Evolutionary conservation across 2,797 vertebrate species (phyloP).

Genomic region (Propithecus deckenii): DNA sequence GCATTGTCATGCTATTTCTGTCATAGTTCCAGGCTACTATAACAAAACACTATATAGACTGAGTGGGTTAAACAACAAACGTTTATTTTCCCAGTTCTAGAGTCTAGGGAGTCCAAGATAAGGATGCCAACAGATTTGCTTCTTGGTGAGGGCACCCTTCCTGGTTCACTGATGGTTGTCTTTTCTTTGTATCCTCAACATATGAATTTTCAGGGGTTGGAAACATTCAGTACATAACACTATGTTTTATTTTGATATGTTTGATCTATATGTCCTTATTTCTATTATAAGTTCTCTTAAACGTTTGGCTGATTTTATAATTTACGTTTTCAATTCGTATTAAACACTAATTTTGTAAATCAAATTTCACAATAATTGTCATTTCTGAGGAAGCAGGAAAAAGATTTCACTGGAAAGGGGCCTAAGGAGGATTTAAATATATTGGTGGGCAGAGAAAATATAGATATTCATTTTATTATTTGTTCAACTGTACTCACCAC

Average conservation of each 20-base stretch:
- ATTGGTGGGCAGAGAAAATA: neutral
- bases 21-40: neutral
- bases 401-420: neutral
- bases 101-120: neutral
- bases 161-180: neutral
- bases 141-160: neutral
- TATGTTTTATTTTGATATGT: neutral
- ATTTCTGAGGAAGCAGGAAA: neutral
- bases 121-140: neutral
- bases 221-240: neutral
- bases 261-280: neutral
- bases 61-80: neutral
- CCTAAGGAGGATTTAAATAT: neutral
- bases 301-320: conserved; percentile 24
- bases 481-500: neutral
- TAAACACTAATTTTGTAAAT: neutral
- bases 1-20: neutral
- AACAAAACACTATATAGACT: neutral
- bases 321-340: conserved; percentile 16
- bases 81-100: neutral
- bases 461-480: neutral
- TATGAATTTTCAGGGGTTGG: neutral
- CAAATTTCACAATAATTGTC: neutral
- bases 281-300: neutral
- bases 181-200: neutral